phyloP scores from a whole-genome alignment of 2,113 vertebrate species.

The Trogon surrucura region DNA sequence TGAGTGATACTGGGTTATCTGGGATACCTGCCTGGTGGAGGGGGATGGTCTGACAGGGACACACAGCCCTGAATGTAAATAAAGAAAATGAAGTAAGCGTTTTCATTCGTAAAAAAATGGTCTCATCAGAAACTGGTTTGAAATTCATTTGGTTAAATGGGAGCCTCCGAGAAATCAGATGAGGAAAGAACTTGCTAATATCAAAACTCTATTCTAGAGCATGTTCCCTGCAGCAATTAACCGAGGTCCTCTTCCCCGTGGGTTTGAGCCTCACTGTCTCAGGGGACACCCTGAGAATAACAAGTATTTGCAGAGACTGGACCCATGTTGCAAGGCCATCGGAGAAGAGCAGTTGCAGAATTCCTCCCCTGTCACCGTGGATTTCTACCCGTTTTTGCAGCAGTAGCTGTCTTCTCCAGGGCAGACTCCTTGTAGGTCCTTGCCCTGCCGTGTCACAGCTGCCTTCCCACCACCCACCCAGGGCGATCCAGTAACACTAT shows the following conservation, averaged over 20 bases:
- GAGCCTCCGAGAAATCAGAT: not conserved
- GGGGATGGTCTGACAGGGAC: not conserved
- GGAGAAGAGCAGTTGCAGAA: not conserved
- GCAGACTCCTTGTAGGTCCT: not conserved
- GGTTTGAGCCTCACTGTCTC: not conserved
- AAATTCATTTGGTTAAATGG: not conserved
- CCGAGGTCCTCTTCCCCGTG: not conserved
- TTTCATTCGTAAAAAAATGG: not conserved
- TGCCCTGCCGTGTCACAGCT: not conserved
- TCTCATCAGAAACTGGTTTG: not conserved
- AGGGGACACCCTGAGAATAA: not conserved
- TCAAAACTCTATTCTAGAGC: not conserved
- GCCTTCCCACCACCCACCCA: not conserved
- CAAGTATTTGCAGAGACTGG: not conserved
- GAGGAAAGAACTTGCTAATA: not conserved
- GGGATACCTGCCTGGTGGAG: conserved; percentile 17
- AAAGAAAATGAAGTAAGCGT: not conserved
- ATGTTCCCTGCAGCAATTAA: not conserved
- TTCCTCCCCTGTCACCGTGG: not conserved
- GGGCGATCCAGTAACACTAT: not conserved
- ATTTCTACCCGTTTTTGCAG: not conserved
- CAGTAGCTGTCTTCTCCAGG: not conserved
- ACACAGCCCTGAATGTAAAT: not conserved
- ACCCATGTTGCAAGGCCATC: fast-evolving
- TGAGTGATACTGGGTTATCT: conserved; percentile 49